phyloP scores from a whole-genome alignment of 64 coral and sea anemone species.

The Trachythela sp. region DNA sequence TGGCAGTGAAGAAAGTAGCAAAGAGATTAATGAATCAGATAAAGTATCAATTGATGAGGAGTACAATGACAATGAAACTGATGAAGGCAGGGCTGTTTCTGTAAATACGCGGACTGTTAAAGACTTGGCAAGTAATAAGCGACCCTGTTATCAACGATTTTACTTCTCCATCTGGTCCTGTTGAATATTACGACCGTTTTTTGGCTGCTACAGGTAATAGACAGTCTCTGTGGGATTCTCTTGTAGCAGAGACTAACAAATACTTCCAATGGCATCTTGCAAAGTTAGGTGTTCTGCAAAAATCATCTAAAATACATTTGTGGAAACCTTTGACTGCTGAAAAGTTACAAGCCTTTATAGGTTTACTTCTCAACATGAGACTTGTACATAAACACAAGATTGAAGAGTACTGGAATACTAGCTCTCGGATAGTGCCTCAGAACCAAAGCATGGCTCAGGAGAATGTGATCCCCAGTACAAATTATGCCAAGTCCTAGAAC shows the following conservation, averaged over 20 bases:
- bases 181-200: neutral
- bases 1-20: neutral
- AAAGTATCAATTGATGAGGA: too few species aligned
- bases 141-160: neutral
- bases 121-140: neutral
- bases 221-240: neutral
- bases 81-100: neutral
- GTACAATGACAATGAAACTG: neutral
- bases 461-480: neutral
- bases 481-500: neutral
- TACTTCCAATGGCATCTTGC: neutral
- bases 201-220: neutral
- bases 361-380: neutral
- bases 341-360: neutral
- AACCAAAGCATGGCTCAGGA: neutral
- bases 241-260: neutral
- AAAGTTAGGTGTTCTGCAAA: neutral
- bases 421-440: neutral
- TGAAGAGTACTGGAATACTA: neutral
- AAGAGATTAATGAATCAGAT: neutral
- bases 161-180: neutral
- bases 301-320: neutral
- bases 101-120: neutral
- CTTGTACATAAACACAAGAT: neutral
- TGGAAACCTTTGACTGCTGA: neutral